phyloP scores from a whole-genome alignment of 2,113 vertebrate genomes.

The Balaenoptera acutorostrata region DNA sequence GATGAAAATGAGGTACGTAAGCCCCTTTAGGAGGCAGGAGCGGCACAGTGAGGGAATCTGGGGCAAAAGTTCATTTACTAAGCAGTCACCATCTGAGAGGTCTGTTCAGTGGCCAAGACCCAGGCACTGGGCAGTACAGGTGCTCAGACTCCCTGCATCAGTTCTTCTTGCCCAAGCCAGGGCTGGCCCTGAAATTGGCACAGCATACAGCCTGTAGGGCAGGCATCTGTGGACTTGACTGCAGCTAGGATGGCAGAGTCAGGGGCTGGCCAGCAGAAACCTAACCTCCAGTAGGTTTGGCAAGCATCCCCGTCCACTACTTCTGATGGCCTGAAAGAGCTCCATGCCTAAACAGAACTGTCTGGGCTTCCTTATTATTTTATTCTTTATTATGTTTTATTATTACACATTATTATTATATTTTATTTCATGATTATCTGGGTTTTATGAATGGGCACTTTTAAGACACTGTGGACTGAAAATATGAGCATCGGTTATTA shows the following conservation, averaged over 20 bases:
- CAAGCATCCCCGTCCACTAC: neutral
- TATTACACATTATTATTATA: neutral
- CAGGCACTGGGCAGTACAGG: neutral
- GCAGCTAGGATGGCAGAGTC: neutral
- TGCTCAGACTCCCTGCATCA: neutral
- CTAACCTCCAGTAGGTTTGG: neutral
- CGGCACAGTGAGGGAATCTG: neutral
- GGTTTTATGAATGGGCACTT: neutral
- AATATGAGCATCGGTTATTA: neutral
- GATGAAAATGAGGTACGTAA: neutral
- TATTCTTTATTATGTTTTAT: neutral
- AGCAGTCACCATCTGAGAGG: neutral
- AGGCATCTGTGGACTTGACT: neutral
- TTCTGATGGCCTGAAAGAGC: neutral
- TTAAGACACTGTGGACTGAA: neutral
- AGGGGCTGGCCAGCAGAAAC: neutral
- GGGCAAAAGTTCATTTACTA: neutral
- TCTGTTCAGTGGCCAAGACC: neutral
- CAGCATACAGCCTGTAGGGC: neutral
- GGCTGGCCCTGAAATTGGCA: neutral
- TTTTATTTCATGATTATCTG: conserved; percentile 2
- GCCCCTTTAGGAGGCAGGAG: neutral
- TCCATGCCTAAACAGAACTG: neutral
- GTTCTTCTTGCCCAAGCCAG: neutral
- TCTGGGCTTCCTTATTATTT: neutral